Conservation (phyloP, 2,797 vertebrate genomes). For the Channa striata region DNA sequence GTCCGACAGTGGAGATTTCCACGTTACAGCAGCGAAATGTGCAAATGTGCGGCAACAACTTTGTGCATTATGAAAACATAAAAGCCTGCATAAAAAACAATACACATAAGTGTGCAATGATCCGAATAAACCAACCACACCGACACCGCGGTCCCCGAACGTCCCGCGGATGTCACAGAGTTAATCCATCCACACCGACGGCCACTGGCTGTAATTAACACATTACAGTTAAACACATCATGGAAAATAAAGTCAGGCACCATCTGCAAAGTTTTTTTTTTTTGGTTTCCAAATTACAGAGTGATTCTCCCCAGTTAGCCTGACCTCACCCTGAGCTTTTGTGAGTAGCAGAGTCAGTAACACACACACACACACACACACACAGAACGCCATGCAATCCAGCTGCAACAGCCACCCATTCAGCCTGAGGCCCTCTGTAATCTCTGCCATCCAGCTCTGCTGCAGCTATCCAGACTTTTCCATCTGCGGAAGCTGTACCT, state of each 20-base stretch:
- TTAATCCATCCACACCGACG: conserved; percentile 2
- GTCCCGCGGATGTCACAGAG: conserved; percentile 7
- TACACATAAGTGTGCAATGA: too few species aligned
- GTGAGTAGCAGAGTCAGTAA: conserved; percentile 24
- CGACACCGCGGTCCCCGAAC: too few species aligned
- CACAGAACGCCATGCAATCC: conserved; percentile 27
- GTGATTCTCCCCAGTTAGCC: conserved; percentile 27
- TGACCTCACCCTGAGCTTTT: conserved; percentile 38
- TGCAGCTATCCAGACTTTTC: conserved; percentile 31
- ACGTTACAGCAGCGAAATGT: too few species aligned
- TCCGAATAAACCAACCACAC: background rate
- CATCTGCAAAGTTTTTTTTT: conserved; percentile 26
- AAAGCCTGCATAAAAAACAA: too few species aligned
- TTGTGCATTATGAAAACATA: too few species aligned
- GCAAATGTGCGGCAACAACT: too few species aligned
- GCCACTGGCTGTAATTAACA: too few species aligned
- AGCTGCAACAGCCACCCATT: conserved; percentile 38
- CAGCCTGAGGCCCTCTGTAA: conserved; percentile 42
- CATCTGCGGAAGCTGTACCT: conserved; percentile 36
- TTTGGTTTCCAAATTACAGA: conserved; percentile 58
- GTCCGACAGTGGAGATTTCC: too few species aligned
- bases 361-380: conserved; percentile 13
- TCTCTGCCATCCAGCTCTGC: conserved; percentile 41
- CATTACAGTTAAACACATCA: background rate
- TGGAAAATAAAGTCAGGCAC: conserved; percentile 1